These are phyloP conservation scores for Arrhopalites spinosus DNA, from an alignment of 2,888 invertebrate genomes.

Conservation along the genomic window DNA sequence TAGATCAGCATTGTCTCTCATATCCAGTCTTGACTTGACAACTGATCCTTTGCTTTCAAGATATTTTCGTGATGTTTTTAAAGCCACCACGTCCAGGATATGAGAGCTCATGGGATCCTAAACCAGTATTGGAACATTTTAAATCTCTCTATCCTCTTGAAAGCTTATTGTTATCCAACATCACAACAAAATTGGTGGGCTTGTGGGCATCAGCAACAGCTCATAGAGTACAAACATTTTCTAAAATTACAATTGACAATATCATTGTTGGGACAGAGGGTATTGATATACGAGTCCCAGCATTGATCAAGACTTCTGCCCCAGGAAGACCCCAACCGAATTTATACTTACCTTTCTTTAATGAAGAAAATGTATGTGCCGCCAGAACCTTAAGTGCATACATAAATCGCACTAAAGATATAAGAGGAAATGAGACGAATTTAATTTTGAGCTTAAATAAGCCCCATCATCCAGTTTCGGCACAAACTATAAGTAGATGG, in stretches of 20 bases:
- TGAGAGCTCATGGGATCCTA: conserved; percentile 33
- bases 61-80: conserved; percentile 38
- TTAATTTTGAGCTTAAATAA: neutral
- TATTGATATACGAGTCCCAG: neutral
- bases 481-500: conserved; percentile 4
- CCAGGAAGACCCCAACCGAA: neutral
- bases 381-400: neutral
- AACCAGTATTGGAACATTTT: conserved; percentile 24
- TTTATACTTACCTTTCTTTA: neutral
- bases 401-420: neutral
- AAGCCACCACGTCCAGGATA: conserved; percentile 37
- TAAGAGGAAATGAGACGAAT: neutral
- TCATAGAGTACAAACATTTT: conserved; percentile 39
- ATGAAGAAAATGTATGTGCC: neutral
- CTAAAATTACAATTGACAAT: conserved; percentile 21
- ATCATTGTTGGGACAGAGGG: conserved; percentile 1
- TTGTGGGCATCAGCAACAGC: conserved; percentile 37
- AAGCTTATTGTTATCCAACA: neutral
- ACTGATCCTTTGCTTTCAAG: conserved; percentile 21
- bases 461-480: neutral
- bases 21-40: conserved; percentile 19
- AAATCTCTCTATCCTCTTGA: conserved; percentile 1
- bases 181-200: conserved; percentile 34
- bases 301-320: neutral
- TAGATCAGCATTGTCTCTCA: conserved; percentile 40